Evolutionary conservation across 2,113 vertebrate species (phyloP).

Genomic region (Grantiella picta): DNA sequence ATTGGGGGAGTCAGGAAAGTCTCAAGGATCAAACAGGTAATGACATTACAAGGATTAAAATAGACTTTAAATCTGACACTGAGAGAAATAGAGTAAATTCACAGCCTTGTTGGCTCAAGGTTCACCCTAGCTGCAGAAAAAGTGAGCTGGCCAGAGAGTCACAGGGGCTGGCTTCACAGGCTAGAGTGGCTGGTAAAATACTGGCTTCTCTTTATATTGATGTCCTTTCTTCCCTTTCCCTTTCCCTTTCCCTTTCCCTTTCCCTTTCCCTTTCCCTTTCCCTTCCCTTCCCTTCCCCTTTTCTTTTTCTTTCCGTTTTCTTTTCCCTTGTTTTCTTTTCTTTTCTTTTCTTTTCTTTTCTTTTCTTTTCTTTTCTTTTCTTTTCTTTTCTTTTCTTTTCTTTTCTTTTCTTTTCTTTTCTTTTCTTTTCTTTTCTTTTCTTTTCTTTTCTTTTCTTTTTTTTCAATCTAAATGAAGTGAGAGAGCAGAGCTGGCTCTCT

Average conservation of each 20-base stretch:
- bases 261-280: too few species aligned
- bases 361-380: fast-evolving
- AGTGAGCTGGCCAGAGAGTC: fast-evolving
- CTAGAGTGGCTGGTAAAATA: not conserved
- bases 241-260: fast-evolving
- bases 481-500: not conserved
- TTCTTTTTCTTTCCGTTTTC: too few species aligned
- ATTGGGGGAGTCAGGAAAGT: not conserved
- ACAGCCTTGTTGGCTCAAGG: not conserved
- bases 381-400: not conserved
- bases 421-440: too few species aligned
- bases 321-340: fast-evolving
- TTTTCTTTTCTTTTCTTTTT: too few species aligned
- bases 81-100: not conserved
- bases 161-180: not conserved
- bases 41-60: not conserved
- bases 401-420: too few species aligned
- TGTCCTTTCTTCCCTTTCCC: too few species aligned
- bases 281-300: too few species aligned
- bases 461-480: not conserved
- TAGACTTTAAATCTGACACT: not conserved
- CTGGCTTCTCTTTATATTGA: not conserved
- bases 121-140: not conserved
- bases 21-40: not conserved
- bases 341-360: too few species aligned